Evolutionary conservation across 2,888 invertebrate genomes (phyloP), one percentile per base, ranked within the genome.

Genomic region (Nysson spinosus): DNA sequence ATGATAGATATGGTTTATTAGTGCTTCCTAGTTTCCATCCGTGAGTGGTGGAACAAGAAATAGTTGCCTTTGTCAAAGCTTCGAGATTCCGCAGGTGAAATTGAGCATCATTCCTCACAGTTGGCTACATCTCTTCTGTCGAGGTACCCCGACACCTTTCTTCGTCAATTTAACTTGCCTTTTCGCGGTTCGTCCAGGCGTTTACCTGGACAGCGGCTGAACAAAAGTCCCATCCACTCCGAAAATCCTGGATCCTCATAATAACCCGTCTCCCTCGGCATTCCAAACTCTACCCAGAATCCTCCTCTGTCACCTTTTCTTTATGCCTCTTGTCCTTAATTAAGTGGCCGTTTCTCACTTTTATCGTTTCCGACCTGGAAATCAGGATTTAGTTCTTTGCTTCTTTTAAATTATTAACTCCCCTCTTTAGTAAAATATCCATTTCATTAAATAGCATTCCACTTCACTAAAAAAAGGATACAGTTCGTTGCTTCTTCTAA

Each of bases 271-370:
- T 17, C 24, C 26, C 14, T n/a, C 16, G 42, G 12, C 16, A 40
- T 40, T 30, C 39, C 20, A 11, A 14, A 7, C 35, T 17, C 9
- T 19, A 7, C 40, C 11, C 20, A 14, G 3, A 22, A n/a, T 32
- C 32, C 5, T 7, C 20, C 24, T 22, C 40, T n/a, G 9, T 30
- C 20, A 4, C 17, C 12, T n/a, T 14, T 6, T 44, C 46, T 58
- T 46, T 30, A 51, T 47, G 30, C 35, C 42, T 26, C 47, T 52
- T 47, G 42, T 26, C 42, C 52, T 47, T 22, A 60, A 64, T 60
- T 37, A 47, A 37, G 35, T 30, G 44, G 9, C 37, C 47, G 58
- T 52, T 26, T 40, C 34, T 58, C 58, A 42, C 17, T 28, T 22
- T 39, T 17, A 43, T 26, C 24, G 43, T 51, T 12, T 19, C 9